Evolutionary conservation across 2,888 invertebrate genomes (phyloP).

Genomic region (Bellardia bayeri): DNA sequence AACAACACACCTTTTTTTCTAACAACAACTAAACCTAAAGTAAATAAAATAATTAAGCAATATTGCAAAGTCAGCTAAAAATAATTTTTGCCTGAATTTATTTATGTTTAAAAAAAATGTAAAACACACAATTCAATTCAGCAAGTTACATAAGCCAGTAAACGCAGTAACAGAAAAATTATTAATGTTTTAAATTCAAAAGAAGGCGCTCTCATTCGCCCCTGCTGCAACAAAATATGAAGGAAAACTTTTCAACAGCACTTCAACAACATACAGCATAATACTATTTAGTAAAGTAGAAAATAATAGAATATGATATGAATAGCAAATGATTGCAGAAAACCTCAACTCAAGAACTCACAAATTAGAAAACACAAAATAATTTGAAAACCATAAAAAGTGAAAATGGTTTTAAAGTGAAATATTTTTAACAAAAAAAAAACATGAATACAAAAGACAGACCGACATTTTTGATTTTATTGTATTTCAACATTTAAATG

Average conservation of each 20-base stretch:
- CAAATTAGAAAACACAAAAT: neutral
- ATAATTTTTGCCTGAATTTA: neutral
- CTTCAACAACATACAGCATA: neutral
- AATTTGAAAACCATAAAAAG: slow-evolving; percentile 11
- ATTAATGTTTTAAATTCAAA: slow-evolving; percentile 26
- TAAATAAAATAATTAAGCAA: neutral
- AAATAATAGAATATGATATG: neutral
- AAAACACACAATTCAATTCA: slow-evolving; percentile 42
- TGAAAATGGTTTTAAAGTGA: slow-evolving; percentile 33
- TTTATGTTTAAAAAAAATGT: neutral
- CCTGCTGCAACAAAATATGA: slow-evolving; percentile 2
- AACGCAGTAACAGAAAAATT: slow-evolving; percentile 26
- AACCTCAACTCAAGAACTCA: neutral
- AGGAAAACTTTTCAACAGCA: slow-evolving; percentile 12
- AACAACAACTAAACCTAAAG: neutral
- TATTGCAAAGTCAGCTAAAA: neutral
- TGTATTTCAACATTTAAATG: neutral
- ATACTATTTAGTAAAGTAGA: neutral
- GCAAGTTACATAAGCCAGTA: slow-evolving; percentile 54
- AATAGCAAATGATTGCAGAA: neutral
- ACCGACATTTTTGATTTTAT: neutral
- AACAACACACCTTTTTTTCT: slow-evolving; percentile 23
- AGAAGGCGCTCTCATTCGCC: slow-evolving; percentile 20
- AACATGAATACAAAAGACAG: neutral
- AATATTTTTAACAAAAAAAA: neutral